Percentiles rank a stretch among this genome's conserved stretches.
These are phyloP conservation scores for Chorisops tibialis DNA, from an alignment of 2,888 invertebrate genomes.

Conservation along the genomic window DNA sequence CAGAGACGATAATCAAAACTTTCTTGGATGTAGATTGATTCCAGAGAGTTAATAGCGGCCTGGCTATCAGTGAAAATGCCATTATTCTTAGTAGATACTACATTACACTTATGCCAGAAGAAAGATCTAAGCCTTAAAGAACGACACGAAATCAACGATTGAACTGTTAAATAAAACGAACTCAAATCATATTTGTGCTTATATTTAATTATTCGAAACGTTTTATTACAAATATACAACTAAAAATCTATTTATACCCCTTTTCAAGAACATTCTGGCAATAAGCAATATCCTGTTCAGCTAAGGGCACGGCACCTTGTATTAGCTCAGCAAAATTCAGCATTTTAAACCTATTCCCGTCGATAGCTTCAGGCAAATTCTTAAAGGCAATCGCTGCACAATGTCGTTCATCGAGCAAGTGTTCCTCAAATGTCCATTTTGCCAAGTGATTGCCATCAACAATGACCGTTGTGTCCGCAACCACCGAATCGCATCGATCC, in stretches of 20 bases:
- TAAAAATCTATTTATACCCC: slow-evolving; percentile 50
- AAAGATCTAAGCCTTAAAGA: too few relatives aligned
- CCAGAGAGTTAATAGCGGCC: too few relatives aligned
- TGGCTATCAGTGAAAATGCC: too few relatives aligned
- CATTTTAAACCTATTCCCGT: slow-evolving; percentile 52
- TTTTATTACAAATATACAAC: too few relatives aligned
- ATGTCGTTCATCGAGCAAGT: slow-evolving; percentile 69
- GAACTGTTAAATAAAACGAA: too few relatives aligned
- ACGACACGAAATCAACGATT: too few relatives aligned
- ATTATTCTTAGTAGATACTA: too few relatives aligned
- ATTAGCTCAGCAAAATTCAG: slow-evolving; percentile 63
- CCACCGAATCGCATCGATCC: slow-evolving; percentile 52
- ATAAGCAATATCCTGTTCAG: slow-evolving; percentile 57
- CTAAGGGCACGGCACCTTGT: slow-evolving; percentile 54
- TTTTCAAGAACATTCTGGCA: slow-evolving; percentile 60
- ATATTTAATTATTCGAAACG: too few relatives aligned
- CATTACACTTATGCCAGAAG: too few relatives aligned
- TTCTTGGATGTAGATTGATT: too few relatives aligned
- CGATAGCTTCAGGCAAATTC: slow-evolving; percentile 40
- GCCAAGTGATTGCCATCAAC: slow-evolving; percentile 58
- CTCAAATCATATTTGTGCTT: too few relatives aligned
- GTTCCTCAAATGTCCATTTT: slow-evolving; percentile 81
- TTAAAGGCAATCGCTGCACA: slow-evolving; percentile 72
- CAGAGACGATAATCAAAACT: too few relatives aligned
- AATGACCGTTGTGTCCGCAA: slow-evolving; percentile 65